Conservation (phyloP, 2,113 vertebrate species). For the Hypocryptadius cinnamomeus region DNA sequence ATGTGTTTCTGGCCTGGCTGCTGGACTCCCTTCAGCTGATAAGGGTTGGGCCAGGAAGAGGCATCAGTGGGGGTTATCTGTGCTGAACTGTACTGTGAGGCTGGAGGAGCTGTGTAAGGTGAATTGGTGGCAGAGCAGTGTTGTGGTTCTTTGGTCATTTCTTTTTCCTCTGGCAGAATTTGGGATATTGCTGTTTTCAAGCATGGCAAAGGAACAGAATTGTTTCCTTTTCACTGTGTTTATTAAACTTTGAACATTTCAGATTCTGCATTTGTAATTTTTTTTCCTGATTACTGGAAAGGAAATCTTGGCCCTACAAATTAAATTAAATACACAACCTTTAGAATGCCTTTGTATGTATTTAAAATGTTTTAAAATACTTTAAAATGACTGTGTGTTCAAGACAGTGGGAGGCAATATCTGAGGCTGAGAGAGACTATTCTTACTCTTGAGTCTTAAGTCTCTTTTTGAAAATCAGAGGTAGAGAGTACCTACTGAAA, state of each 20-base stretch:
- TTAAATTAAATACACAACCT: neutral
- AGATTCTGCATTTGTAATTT: neutral
- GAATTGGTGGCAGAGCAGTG: neutral
- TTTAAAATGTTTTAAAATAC: neutral
- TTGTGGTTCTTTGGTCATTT: neutral
- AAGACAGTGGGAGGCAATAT: accelerated
- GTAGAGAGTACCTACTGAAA: neutral
- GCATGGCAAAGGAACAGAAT: neutral
- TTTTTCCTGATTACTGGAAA: neutral
- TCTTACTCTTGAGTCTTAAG: neutral
- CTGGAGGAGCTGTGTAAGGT: neutral
- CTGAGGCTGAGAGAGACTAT: neutral
- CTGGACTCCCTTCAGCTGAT: neutral
- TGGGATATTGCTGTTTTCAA: neutral
- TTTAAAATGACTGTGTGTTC: neutral
- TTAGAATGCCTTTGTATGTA: neutral
- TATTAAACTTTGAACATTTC: neutral
- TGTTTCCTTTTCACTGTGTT: neutral
- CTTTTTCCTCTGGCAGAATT: neutral
- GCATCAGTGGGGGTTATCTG: neutral
- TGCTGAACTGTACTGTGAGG: neutral
- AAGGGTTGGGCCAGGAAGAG: neutral
- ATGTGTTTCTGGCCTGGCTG: neutral
- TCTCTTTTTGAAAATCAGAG: neutral
- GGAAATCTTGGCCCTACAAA: neutral